Base-by-base conservation (phyloP, 1,140 invertebrate genomes). In the Drosophila auraria region DNA sequence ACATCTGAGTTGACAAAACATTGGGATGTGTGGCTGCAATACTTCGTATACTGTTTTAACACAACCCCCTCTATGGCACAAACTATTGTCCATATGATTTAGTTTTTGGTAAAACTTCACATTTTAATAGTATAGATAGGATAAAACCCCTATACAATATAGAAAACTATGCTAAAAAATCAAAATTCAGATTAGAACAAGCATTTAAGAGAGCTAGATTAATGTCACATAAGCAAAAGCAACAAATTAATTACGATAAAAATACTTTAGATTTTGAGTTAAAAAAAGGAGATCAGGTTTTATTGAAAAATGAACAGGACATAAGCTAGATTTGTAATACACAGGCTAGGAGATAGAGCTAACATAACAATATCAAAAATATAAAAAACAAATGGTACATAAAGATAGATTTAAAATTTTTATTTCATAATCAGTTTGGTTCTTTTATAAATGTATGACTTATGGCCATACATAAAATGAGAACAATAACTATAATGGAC, bases 61-160 rank as follows among this genome's bases (percentile, higher is more conserved):
- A 20, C 20, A 20, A 20, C 20, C 20, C 20, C 20, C 20, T 20
- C 20, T 20, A 20, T 68, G 11, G 50, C 57, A 27, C 65, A 80
- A 49, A 36, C 33, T 36, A 7, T 36, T 36, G 33, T 9, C 33
- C 8, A 36, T 36, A 36, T 36, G 6, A 36, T 42, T 12, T 80
- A 72, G 59, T 36, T 36, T 36, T 36, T 36, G 33, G 33, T 36
- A 36, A 36, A 36, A 36, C 8, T 36, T 36, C 33, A 11, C 4
- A n/a, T 20, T 20, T 20, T 20, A 20, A 20, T 20, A 20, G 20
- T 44, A n/a, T 44, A 44, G n/a, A 17, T 17, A 17, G 4, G n/a
- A 45, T 20, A 20, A 20, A 20, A 20, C 20, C 20, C 20, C 20
- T 20, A 20, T 20, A 20, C 20, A 20, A 20, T 20, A 20, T 20